Percentiles rank a stretch among this genome's conserved stretches.
Evolutionary conservation across 2,797 vertebrate species (phyloP).

Genomic region (Chelmon rostratus): DNA sequence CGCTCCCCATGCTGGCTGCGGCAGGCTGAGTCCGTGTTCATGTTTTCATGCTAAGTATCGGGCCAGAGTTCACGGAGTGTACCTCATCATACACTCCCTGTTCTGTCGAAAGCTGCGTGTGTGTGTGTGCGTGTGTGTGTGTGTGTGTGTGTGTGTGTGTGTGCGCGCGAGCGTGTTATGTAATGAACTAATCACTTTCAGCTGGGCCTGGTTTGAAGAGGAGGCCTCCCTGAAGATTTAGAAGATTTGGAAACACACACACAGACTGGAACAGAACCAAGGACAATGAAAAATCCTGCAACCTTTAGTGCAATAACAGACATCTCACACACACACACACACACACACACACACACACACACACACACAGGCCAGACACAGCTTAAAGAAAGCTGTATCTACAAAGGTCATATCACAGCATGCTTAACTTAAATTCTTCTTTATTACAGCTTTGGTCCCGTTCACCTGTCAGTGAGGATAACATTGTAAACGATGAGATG

Average conservation of each 20-base stretch:
- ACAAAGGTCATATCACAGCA: background rate
- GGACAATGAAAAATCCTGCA: slow-evolving; percentile 27
- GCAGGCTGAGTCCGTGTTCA: slow-evolving; percentile 29
- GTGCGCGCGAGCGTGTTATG: no score
- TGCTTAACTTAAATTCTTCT: background rate
- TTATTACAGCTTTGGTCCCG: no score
- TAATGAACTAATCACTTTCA: slow-evolving; percentile 76
- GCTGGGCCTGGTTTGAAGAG: slow-evolving; percentile 58
- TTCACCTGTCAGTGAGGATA: no score
- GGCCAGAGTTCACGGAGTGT: slow-evolving; percentile 47
- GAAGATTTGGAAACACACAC: slow-evolving; percentile 54
- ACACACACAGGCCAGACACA: slow-evolving; percentile 30
- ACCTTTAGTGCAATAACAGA: slow-evolving; percentile 6
- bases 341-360: background rate
- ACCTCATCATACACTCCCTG: slow-evolving; percentile 55
- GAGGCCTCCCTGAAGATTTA: slow-evolving; percentile 86
- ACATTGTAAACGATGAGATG: no score
- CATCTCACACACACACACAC: slow-evolving; percentile 8
- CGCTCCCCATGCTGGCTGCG: slow-evolving; percentile 6
- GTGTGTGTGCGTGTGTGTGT: slow-evolving; percentile 47
- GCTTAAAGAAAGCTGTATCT: background rate
- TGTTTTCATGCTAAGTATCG: slow-evolving; percentile 8
- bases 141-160: slow-evolving; percentile 30
- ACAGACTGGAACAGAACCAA: slow-evolving; percentile 34
- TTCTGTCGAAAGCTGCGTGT: slow-evolving; percentile 24